A percentile compares a stretch with the other conserved stretches of the same genome.
Evolutionary conservation across 23 tunicate genomes (phyloP).

Genomic region (Clavelina lepadiformis): DNA sequence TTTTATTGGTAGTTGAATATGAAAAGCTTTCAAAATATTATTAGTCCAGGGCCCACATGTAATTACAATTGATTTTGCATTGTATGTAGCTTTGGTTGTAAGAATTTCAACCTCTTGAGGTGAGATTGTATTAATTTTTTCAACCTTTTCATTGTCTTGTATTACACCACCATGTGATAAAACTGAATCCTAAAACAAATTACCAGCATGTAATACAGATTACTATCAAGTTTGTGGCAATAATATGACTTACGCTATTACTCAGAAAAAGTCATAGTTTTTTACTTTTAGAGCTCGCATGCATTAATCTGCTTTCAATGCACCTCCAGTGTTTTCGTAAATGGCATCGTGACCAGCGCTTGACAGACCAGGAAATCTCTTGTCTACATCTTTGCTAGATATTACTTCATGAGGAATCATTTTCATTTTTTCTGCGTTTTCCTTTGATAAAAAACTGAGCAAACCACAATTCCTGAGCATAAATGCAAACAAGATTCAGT

Average conservation of each 20-base stretch:
- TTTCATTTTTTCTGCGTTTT: too few relatives aligned
- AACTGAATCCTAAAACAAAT: conserved; percentile 6
- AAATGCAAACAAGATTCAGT: too few relatives aligned
- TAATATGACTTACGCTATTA: too few relatives aligned
- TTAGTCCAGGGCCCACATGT: conserved; percentile 49
- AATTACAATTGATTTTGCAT: conserved; percentile 27
- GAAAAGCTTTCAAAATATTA: conserved; percentile 8
- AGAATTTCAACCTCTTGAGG: conserved; percentile 12
- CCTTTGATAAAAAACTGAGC: too few relatives aligned
- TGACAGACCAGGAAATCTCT: conserved; percentile 23
- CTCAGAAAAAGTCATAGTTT: too few relatives aligned
- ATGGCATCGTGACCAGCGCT: conserved; percentile 12
- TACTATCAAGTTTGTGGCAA: too few relatives aligned
- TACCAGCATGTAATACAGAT: too few relatives aligned
- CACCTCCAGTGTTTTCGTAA: conserved; percentile 28
- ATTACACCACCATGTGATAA: conserved; percentile 16
- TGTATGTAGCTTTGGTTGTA: conserved; percentile 21
- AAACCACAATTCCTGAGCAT: too few relatives aligned
- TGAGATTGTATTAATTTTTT: not conserved
- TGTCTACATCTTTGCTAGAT: conserved; percentile 1
- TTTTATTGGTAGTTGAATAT: conserved; percentile 13
- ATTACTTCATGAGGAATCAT: conserved; percentile 10
- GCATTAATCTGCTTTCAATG: conserved; percentile 35
- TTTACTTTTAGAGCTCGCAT: conserved; percentile 36
- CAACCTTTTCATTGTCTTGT: conserved; percentile 21